These are phyloP conservation scores for Radopholus similis DNA, from an alignment of 1,140 invertebrate genomes.

Conservation along the genomic window DNA sequence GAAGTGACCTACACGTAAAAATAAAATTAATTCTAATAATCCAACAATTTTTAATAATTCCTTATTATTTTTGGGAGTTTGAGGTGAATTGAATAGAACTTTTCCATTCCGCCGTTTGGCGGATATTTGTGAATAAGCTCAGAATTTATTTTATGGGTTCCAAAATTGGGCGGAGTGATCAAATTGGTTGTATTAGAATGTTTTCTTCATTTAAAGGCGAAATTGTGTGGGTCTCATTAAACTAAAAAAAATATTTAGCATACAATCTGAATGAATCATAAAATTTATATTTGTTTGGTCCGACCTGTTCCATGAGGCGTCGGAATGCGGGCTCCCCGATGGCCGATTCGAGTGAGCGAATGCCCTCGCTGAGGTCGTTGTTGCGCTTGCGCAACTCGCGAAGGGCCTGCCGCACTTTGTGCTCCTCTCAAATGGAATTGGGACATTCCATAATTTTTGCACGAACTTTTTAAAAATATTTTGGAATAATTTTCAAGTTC, in stretches of 20 bases:
- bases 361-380: conserved; percentile 16
- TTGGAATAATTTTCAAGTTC: too few species aligned
- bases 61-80: too few species aligned
- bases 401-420: conserved; percentile 6
- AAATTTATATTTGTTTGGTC: conserved; percentile 61
- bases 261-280: neutral
- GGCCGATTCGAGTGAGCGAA: conserved; percentile 21
- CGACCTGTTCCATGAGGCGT: conserved; percentile 21
- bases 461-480: too few species aligned
- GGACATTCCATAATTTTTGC: too few species aligned
- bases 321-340: conserved; percentile 25
- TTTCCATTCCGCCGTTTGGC: too few species aligned
- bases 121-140: too few species aligned
- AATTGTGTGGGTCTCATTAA: neutral
- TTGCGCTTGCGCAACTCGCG: conserved; percentile 15
- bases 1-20: neutral
- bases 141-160: too few species aligned
- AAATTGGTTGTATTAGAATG: too few species aligned
- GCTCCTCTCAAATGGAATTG: too few species aligned
- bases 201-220: neutral
- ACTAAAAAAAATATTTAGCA: neutral
- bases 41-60: too few species aligned
- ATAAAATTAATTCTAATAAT: neutral
- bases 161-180: too few species aligned
- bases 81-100: too few species aligned